Evolutionary conservation across 2,113 vertebrate species (phyloP).

Genomic region (Austrofundulus limnaeus): DNA sequence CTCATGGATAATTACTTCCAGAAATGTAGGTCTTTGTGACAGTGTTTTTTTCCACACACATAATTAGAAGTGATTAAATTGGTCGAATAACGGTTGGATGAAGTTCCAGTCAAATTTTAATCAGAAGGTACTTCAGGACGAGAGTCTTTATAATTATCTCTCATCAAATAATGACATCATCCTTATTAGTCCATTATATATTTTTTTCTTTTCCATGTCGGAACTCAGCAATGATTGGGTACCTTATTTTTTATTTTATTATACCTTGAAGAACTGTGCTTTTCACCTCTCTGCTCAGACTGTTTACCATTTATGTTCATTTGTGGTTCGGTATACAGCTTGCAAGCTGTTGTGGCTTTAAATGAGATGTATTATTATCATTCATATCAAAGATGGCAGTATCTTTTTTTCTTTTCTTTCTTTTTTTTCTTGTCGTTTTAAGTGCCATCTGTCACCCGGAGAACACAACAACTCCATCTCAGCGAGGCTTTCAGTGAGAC

Average conservation of each 20-base stretch:
- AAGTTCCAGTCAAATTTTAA: too few relatives aligned
- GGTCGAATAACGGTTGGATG: too few relatives aligned
- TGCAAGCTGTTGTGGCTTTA: constrained; percentile 11
- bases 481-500: constrained; percentile 28
- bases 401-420: too few relatives aligned
- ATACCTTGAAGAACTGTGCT: background rate
- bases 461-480: constrained; percentile 32
- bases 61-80: background rate
- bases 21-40: background rate
- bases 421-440: constrained; percentile 43
- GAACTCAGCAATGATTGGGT: too few relatives aligned
- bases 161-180: constrained; percentile 21
- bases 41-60: background rate
- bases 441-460: constrained; percentile 59
- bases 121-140: background rate
- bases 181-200: too few relatives aligned
- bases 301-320: background rate
- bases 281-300: background rate
- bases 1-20: too few relatives aligned
- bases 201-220: constrained; percentile 10
- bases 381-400: constrained; percentile 47
- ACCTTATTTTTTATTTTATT: background rate
- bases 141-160: background rate
- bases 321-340: constrained; percentile 3
- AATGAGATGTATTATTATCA: constrained; percentile 24